Conservation (phyloP, 2,888 invertebrate species). For the Synanthedon formicaeformis region DNA sequence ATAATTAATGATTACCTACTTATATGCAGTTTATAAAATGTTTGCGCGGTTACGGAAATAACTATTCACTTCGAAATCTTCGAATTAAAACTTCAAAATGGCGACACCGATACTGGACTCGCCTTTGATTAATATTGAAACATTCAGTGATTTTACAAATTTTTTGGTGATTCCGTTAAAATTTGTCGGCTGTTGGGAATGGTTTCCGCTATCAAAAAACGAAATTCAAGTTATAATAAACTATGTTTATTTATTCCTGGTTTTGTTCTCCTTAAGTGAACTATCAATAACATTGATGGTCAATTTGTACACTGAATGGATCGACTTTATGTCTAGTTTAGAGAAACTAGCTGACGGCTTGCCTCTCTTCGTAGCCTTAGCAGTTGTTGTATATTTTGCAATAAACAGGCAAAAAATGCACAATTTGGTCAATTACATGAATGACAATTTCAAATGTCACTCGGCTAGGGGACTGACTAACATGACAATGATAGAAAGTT, state of each 20-base stretch:
- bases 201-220: slow-evolving; percentile 26
- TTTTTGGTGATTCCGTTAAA: slow-evolving; percentile 39
- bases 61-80: no score
- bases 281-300: slow-evolving; percentile 25
- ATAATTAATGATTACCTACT: no score
- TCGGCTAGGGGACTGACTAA: slow-evolving; percentile 53
- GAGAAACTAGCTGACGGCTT: slow-evolving; percentile 43
- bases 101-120: neutral
- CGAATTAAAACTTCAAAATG: neutral
- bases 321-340: slow-evolving; percentile 40
- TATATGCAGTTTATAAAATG: no score
- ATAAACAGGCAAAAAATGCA: slow-evolving; percentile 34
- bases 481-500: slow-evolving; percentile 48
- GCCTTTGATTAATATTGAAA: neutral
- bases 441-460: slow-evolving; percentile 38
- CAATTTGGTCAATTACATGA: slow-evolving; percentile 35
- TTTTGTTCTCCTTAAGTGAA: slow-evolving; percentile 32
- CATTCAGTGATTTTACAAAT: slow-evolving; percentile 24
- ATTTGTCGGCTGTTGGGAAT: slow-evolving; percentile 48
- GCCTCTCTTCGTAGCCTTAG: slow-evolving; percentile 35
- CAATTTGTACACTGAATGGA: slow-evolving; percentile 41
- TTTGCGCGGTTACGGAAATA: no score
- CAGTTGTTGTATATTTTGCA: slow-evolving; percentile 42
- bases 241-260: slow-evolving; percentile 33
- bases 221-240: slow-evolving; percentile 28